phyloP scores from a whole-genome alignment of 2,888 invertebrate genomes.

The Limnephilus rhombicus region DNA sequence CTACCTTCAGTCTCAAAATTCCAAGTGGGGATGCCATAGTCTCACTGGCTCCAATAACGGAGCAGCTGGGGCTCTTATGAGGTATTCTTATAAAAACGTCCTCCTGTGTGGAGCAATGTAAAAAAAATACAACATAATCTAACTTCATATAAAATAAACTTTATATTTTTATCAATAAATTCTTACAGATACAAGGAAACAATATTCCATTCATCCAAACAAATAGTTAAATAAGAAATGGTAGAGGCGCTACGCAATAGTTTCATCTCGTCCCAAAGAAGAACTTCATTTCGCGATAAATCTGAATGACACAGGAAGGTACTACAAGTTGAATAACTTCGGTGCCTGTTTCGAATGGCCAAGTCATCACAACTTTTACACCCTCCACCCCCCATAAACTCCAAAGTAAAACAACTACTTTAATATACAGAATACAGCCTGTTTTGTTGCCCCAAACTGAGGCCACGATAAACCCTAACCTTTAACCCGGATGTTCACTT shows the following conservation, averaged over 20 bases:
- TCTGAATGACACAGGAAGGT: background rate
- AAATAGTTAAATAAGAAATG: background rate
- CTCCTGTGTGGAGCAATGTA: no score
- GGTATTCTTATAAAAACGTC: no score
- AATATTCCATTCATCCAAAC: background rate
- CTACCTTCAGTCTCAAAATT: no score
- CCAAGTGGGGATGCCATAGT: no score
- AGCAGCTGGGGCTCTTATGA: no score
- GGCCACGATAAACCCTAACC: conserved; percentile 4
- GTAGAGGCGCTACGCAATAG: no score
- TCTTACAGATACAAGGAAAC: background rate
- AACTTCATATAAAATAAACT: background rate
- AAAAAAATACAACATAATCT: background rate
- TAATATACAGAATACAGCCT: background rate
- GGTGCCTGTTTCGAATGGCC: background rate
- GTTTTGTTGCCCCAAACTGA: background rate
- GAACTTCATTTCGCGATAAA: background rate
- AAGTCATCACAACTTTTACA: background rate
- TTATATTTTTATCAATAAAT: background rate
- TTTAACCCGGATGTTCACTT: conserved; percentile 19
- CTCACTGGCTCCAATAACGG: no score
- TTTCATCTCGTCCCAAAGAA: background rate
- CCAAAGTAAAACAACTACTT: background rate
- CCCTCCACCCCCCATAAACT: background rate
- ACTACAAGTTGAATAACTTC: background rate